phyloP scores from a whole-genome alignment of 2,797 vertebrate species.

The Schizopygopsis pylzovi region DNA sequence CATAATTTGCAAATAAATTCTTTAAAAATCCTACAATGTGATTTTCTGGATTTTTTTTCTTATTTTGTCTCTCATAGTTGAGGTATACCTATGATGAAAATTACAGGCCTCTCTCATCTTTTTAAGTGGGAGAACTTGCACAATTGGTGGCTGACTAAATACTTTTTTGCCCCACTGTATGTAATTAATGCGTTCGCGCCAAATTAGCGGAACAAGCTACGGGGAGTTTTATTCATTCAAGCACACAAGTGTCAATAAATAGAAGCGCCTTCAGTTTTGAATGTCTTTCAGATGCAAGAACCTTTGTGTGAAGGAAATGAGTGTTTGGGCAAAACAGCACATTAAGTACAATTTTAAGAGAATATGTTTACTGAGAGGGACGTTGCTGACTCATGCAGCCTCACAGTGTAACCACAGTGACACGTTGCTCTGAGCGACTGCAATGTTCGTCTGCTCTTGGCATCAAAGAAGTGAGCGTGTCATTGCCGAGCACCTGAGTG shows the following conservation, averaged over 20 bases:
- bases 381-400: constrained; percentile 33
- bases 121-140: no score
- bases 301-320: constrained; percentile 25
- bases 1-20: no score
- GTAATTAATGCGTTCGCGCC: background rate
- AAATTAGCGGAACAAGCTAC: background rate
- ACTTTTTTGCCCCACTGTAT: background rate
- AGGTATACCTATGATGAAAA: no score
- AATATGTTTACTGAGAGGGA: constrained; percentile 16
- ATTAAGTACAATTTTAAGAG: constrained; percentile 11
- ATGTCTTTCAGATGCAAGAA: constrained; percentile 5
- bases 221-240: background rate
- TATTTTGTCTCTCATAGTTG: no score
- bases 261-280: background rate
- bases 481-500: constrained; percentile 40
- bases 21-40: no score
- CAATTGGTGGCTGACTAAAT: no score
- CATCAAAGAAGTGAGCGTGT: constrained; percentile 34
- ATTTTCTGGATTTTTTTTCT: no score
- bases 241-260: background rate
- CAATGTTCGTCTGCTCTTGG: constrained; percentile 25
- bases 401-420: constrained; percentile 34
- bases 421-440: constrained; percentile 20
- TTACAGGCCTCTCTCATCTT: no score
- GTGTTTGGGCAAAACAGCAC: constrained; percentile 29